Conservation (phyloP, 2,113 vertebrate genomes). For the Edolisoma coerulescens region DNA sequence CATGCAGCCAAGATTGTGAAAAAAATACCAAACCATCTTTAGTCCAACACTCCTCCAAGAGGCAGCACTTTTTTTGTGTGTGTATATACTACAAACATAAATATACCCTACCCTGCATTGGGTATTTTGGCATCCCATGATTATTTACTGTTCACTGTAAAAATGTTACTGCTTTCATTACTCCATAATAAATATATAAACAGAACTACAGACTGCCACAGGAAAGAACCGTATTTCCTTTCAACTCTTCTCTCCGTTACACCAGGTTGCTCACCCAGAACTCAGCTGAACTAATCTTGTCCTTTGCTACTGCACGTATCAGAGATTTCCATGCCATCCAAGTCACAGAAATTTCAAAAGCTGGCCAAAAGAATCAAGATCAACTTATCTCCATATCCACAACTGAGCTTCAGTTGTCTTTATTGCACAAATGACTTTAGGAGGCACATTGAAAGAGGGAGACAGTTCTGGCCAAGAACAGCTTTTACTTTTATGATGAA, state of each 20-base stretch:
- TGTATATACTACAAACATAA: not conserved
- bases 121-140: not conserved
- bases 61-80: not conserved
- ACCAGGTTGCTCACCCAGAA: not conserved
- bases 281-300: not conserved
- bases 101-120: not conserved
- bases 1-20: not conserved
- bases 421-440: not conserved
- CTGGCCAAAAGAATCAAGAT: not conserved
- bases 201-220: slow-evolving; percentile 10
- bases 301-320: not conserved
- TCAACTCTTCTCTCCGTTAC: not conserved
- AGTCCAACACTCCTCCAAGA: not conserved
- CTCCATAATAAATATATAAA: slow-evolving; percentile 34
- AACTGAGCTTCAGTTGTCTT: not conserved
- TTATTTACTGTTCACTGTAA: slow-evolving; percentile 45
- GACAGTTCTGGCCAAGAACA: not conserved
- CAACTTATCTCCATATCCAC: not conserved
- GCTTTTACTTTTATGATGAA: not conserved
- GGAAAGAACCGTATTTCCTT: not conserved
- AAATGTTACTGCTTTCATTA: slow-evolving; percentile 39
- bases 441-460: not conserved
- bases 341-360: not conserved
- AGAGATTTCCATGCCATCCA: not conserved
- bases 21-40: not conserved